These are phyloP conservation scores for Ichneumon xanthorius DNA, from an alignment of 2,888 invertebrate species.

Conservation along the genomic window DNA sequence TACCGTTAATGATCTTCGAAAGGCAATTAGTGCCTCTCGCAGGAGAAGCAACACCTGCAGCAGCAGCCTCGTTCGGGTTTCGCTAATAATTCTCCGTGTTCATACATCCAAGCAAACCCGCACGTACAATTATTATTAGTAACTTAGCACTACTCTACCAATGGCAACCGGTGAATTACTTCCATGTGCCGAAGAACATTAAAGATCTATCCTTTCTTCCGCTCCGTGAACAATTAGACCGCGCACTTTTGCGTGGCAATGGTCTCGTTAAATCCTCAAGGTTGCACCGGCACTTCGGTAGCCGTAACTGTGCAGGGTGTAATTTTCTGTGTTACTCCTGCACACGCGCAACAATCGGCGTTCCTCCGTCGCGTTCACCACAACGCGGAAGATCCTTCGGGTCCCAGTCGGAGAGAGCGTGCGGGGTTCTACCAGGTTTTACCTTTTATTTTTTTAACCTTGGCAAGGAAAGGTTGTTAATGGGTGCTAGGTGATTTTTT, in stretches of 20 bases:
- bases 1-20: conserved; percentile 20
- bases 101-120: neutral
- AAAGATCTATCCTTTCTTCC: conserved; percentile 18
- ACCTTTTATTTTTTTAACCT: conserved; percentile 34
- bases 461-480: conserved; percentile 40
- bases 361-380: conserved; percentile 44
- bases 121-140: conserved; percentile 11
- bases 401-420: conserved; percentile 43
- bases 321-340: conserved; percentile 10
- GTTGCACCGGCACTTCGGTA: conserved; percentile 21
- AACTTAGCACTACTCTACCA: neutral
- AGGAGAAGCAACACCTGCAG: conserved; percentile 6
- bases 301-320: conserved; percentile 13
- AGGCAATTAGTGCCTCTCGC: conserved; percentile 6
- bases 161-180: conserved; percentile 6
- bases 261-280: conserved; percentile 35
- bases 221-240: conserved; percentile 13
- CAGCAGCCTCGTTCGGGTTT: neutral
- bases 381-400: conserved; percentile 47
- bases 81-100: neutral
- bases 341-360: conserved; percentile 26
- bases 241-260: neutral
- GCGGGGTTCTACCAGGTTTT: conserved; percentile 2
- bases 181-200: conserved; percentile 11
- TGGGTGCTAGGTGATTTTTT: conserved; percentile 18